These are phyloP conservation scores for Probaryconus sp. DNA, from an alignment of 1,140 invertebrate species.

Conservation along the genomic window DNA sequence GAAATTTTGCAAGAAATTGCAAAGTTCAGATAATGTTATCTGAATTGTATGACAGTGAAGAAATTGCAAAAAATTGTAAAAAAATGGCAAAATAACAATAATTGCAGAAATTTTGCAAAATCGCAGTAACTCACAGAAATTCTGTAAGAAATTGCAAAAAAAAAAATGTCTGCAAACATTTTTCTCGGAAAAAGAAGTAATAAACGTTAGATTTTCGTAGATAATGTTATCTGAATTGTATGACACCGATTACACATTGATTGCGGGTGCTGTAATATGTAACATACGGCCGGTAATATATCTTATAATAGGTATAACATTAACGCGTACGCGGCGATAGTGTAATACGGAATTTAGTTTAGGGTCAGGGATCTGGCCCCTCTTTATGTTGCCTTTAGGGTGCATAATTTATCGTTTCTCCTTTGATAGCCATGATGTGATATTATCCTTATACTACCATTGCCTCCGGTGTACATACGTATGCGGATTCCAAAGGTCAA, in stretches of 20 bases:
- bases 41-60: no score
- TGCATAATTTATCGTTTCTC: constrained; percentile 61
- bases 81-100: no score
- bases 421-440: constrained; percentile 53
- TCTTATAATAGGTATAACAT: constrained; percentile 52
- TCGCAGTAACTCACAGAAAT: no score
- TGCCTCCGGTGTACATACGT: constrained; percentile 50
- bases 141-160: no score
- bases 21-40: no score
- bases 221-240: constrained; percentile 19
- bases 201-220: no score
- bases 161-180: no score
- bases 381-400: constrained; percentile 39
- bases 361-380: constrained; percentile 39
- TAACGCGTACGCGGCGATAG: constrained; percentile 49
- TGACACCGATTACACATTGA: constrained; percentile 46
- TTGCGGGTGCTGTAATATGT: constrained; percentile 46
- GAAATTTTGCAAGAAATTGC: no score
- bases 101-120: no score
- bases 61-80: no score
- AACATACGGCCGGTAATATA: constrained; percentile 52
- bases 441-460: constrained; percentile 57
- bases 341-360: constrained; percentile 53
- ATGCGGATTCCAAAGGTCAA: constrained; percentile 59
- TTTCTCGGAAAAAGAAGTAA: neutral